Base-by-base conservation (phyloP, 2,113 vertebrate genomes). In the Nannobrachium achirus region DNA sequence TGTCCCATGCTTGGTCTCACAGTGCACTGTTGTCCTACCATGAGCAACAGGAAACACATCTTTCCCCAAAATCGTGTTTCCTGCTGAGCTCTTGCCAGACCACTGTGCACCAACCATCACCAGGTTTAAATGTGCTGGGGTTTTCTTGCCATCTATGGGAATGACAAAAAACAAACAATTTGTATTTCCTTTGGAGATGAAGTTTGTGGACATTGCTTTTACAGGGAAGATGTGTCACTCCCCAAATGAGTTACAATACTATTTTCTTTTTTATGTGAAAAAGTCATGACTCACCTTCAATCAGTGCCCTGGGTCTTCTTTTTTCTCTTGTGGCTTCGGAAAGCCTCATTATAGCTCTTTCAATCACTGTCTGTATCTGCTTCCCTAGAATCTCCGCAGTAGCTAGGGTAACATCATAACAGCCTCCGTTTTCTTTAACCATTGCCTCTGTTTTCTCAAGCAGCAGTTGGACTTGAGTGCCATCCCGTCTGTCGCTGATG, bases 41-140 rank as follows among this genome's bases (percentile, higher is more conserved):
- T 5, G 4, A 3, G 0, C 2, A 52, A 56, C 48, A 7, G 10
- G 6, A 51, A 78, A 81, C 8, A 52, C 65, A 9, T 67, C 1
- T 56, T 57, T 70, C 7, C 50, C 69, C 66, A 84, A 56, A 40
- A 80, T 80, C 41, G 46, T 71, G 56, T 75, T 83, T 55, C 73
- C 70, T 33, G 75, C 46, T 25, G 75, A 55, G n/a, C 53, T 70
- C 48, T 65, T 70, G 18, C 46, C 73, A 51, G 53, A 18, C 16
- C 4, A 19, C 15, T 9, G 14, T 16, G 19, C 19, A 1, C 72
- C 72, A 13, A 63, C 15, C 40, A 75, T 42, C n/a, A 75, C 50
- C 19, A 68, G 45, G 44, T 58, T 68, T 41, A 68, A 14, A 16
- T 75, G 14, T 15, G 64, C 11, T 15, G 42, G 20, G 8, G 25